Evolutionary conservation across 2,113 vertebrate genomes (phyloP).

Genomic region (Myotis lucifugus): DNA sequence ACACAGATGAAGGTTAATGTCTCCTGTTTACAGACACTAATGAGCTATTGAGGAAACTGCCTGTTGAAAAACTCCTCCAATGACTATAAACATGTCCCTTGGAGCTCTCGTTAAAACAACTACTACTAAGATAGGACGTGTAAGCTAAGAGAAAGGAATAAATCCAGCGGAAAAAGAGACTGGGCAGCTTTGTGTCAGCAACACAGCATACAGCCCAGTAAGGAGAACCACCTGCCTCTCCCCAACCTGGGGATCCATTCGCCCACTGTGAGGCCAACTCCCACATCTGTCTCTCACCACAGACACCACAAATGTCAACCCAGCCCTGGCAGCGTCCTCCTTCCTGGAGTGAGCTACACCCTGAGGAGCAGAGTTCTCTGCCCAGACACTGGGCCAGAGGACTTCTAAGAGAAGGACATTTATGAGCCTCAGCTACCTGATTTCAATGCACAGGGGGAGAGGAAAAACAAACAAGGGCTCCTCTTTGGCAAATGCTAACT

Average conservation of each 20-base stretch:
- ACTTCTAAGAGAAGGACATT: neutral
- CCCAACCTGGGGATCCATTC: neutral
- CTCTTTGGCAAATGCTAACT: neutral
- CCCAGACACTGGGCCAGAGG: neutral
- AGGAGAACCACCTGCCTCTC: neutral
- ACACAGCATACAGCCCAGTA: neutral
- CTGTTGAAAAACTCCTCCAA: constrained; percentile 53
- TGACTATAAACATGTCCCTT: constrained; percentile 61
- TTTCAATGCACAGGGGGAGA: neutral
- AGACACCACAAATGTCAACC: neutral
- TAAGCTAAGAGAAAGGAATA: constrained; percentile 13
- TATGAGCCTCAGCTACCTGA: neutral
- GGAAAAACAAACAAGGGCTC: neutral
- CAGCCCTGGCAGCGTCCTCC: neutral
- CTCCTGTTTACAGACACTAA: constrained; percentile 49
- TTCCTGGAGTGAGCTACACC: neutral
- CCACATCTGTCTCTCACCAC: neutral
- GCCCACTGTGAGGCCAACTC: neutral
- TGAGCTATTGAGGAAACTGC: constrained; percentile 59
- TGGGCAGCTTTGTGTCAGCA: constrained; percentile 10
- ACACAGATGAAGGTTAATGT: neutral
- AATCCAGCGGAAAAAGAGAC: constrained; percentile 20
- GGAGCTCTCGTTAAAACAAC: constrained; percentile 53
- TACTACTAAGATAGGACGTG: constrained; percentile 45
- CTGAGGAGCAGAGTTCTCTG: neutral